A percentile compares a stretch with the other conserved stretches of the same genome.
Conservation (phyloP, 1,140 invertebrate species). For the Paraescarpia echinospica region DNA sequence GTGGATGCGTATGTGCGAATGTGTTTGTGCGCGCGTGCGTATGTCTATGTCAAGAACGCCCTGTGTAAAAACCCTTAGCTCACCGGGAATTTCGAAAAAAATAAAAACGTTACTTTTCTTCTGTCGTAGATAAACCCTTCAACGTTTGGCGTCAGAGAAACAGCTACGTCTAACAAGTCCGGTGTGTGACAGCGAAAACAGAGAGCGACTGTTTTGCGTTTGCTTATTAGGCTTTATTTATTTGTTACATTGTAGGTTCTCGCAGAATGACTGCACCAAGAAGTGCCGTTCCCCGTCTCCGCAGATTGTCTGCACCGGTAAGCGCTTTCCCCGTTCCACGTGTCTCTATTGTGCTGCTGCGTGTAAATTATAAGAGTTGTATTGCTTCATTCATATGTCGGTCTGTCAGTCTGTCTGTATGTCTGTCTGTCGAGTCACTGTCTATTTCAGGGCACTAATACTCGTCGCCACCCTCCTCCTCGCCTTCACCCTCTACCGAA, state of each 20-base stretch:
- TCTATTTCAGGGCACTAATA: background rate
- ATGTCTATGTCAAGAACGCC: too few relatives aligned
- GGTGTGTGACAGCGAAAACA: background rate
- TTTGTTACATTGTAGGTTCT: background rate
- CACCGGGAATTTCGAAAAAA: too few relatives aligned
- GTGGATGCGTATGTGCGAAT: too few relatives aligned
- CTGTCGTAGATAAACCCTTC: too few relatives aligned
- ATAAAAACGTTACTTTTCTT: too few relatives aligned
- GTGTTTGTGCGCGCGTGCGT: too few relatives aligned
- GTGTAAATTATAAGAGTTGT: background rate
- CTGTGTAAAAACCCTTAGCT: too few relatives aligned
- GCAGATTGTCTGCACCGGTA: background rate
- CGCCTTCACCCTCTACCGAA: background rate
- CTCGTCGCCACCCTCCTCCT: background rate
- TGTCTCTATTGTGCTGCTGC: background rate
- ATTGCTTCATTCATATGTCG: background rate
- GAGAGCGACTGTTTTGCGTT: background rate
- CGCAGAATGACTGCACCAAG: background rate
- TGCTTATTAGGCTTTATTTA: constrained; percentile 1
- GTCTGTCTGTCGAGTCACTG: too few relatives aligned
- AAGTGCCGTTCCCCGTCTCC: background rate
- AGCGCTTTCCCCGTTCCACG: background rate
- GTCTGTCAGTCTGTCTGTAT: background rate
- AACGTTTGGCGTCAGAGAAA: too few relatives aligned
- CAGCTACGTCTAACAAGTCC: background rate